These are phyloP conservation scores for Neodiprion lecontei DNA, from an alignment of 1,140 invertebrate genomes.

Conservation along the genomic window DNA sequence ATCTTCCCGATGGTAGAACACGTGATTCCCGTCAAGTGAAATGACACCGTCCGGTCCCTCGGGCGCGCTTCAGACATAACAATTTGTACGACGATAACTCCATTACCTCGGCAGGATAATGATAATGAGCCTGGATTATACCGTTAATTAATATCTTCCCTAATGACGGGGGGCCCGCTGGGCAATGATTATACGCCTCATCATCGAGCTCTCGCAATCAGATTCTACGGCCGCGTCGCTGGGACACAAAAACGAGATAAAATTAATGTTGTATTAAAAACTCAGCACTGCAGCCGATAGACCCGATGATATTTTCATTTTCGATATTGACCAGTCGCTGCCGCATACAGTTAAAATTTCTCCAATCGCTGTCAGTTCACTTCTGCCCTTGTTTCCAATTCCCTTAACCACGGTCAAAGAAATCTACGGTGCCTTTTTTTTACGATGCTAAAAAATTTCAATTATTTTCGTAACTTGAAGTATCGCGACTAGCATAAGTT, in stretches of 20 bases:
- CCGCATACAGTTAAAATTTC: too few relatives aligned
- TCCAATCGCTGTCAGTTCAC: too few relatives aligned
- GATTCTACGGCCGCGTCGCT: background rate
- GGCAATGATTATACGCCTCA: background rate
- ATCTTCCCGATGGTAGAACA: too few relatives aligned
- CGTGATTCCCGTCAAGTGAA: background rate
- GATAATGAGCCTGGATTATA: slow-evolving; percentile 3
- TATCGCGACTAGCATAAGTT: too few relatives aligned
- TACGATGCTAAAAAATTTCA: too few relatives aligned
- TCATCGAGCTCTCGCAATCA: background rate
- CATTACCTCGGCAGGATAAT: background rate
- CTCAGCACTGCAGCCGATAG: background rate
- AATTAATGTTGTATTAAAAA: background rate
- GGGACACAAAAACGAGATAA: background rate
- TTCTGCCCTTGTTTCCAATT: too few relatives aligned
- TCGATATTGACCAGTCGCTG: too few relatives aligned
- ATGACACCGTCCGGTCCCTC: background rate
- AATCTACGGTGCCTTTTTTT: too few relatives aligned
- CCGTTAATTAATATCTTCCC: slow-evolving; percentile 5
- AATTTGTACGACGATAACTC: slow-evolving; percentile 5
- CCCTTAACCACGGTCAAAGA: too few relatives aligned
- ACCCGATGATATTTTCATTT: too few relatives aligned
- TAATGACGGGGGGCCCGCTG: slow-evolving; percentile 1
- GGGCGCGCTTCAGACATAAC: background rate
- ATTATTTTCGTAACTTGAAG: too few relatives aligned